A percentile compares a stretch with the other conserved stretches of the same genome.
phyloP scores from a whole-genome alignment of 2,797 vertebrate genomes.

The Dryobates pubescens region DNA sequence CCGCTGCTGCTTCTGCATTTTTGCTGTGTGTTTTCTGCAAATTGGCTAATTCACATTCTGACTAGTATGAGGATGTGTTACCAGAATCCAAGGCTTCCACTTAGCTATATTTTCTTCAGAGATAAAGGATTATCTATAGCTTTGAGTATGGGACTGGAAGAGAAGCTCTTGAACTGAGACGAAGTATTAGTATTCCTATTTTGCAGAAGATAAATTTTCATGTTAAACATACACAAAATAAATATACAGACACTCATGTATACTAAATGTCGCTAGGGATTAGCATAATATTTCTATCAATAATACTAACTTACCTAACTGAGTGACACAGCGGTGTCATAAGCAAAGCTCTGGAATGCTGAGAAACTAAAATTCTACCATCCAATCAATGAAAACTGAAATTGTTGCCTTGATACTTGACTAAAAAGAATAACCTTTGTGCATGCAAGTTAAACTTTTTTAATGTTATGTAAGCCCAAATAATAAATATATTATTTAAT shows the following conservation, averaged over 20 bases:
- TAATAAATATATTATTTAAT: background rate
- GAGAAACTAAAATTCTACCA: background rate
- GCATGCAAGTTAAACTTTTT: background rate
- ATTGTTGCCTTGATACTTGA: rapidly evolving
- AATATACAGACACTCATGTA: conserved; percentile 24
- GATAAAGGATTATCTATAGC: background rate
- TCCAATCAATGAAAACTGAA: background rate
- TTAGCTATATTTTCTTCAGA: background rate
- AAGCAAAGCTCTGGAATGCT: background rate
- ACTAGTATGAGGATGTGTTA: background rate
- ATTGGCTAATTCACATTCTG: background rate
- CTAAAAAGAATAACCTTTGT: background rate
- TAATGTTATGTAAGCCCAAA: background rate
- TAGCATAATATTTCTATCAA: conserved; percentile 56
- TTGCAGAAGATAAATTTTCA: conserved; percentile 26
- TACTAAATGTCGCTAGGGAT: conserved; percentile 12
- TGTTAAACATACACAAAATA: conserved; percentile 1
- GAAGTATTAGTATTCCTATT: background rate
- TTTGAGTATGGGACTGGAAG: background rate
- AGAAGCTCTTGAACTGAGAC: background rate
- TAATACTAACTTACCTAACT: background rate
- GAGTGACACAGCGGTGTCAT: background rate
- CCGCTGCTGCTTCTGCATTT: no score
- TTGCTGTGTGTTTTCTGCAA: no score
- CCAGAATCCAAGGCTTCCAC: background rate